Conservation (phyloP, 2,797 vertebrate genomes). For the Argentina silus region DNA sequence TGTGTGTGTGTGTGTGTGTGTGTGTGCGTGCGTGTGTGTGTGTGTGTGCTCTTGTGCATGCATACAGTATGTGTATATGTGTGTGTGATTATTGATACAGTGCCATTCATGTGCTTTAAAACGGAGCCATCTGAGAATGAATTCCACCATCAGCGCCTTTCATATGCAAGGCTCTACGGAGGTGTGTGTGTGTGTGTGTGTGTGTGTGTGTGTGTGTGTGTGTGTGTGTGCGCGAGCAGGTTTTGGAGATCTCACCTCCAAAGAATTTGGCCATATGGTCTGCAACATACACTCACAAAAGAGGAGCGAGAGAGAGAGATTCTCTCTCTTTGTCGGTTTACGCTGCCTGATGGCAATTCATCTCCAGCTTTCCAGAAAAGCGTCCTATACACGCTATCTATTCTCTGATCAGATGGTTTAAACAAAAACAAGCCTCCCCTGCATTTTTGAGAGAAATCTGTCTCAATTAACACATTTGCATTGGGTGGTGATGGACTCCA, state of each 20-base stretch:
- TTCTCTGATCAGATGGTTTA: slow-evolving; percentile 65
- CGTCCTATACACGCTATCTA: slow-evolving; percentile 34
- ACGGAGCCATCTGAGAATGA: slow-evolving; percentile 71
- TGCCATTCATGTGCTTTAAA: slow-evolving; percentile 74
- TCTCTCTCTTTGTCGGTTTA: slow-evolving; percentile 63
- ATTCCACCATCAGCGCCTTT: slow-evolving; percentile 71
- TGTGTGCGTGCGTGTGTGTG: slow-evolving; percentile 40
- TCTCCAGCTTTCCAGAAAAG: slow-evolving; percentile 4
- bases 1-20: slow-evolving; percentile 33
- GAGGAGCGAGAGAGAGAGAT: slow-evolving; percentile 43
- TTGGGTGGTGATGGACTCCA: slow-evolving; percentile 81
- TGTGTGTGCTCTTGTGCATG: slow-evolving; percentile 41
- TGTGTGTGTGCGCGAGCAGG: slow-evolving; percentile 32
- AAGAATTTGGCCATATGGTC: slow-evolving; percentile 81
- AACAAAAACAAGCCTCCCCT: slow-evolving; percentile 40
- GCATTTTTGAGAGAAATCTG: slow-evolving; percentile 76
- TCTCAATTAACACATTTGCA: slow-evolving; percentile 87
- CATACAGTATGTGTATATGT: neutral
- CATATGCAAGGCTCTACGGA: slow-evolving; percentile 57
- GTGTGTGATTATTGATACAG: slow-evolving; percentile 64
- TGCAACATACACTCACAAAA: slow-evolving; percentile 68
- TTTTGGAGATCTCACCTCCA: slow-evolving; percentile 76
- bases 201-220: slow-evolving; percentile 54
- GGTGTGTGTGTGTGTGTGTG: slow-evolving; percentile 42
- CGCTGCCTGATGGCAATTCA: slow-evolving; percentile 39